These are phyloP conservation scores for Lethrus apterus DNA, from an alignment of 1,140 invertebrate species.

Conservation along the genomic window DNA sequence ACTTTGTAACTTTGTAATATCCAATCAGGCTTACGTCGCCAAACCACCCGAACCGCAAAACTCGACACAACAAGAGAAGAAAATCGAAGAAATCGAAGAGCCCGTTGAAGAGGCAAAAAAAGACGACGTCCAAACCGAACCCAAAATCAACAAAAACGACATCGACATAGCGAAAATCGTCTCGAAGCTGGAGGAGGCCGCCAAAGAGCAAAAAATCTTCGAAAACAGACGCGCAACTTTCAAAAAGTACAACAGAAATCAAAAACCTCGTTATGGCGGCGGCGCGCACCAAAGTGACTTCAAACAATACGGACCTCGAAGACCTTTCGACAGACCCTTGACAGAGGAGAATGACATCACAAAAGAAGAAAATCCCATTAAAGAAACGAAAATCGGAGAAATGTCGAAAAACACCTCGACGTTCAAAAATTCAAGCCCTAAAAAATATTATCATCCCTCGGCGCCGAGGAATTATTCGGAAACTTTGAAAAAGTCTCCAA, in stretches of 20 bases:
- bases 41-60: constrained; percentile 5
- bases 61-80: constrained; percentile 13
- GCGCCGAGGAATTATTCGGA: constrained; percentile 20
- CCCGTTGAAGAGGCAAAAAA: constrained; percentile 13
- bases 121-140: neutral
- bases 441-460: neutral
- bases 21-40: constrained; percentile 12
- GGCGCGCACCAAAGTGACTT: neutral
- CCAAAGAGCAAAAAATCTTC: constrained; percentile 29
- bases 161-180: constrained; percentile 40
- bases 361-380: constrained; percentile 6
- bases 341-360: constrained; percentile 1
- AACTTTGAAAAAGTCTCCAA: constrained; percentile 17
- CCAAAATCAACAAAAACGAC: constrained; percentile 12
- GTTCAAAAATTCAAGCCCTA: neutral
- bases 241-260: constrained; percentile 2
- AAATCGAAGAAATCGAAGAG: neutral
- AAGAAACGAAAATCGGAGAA: constrained; percentile 1
- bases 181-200: constrained; percentile 38
- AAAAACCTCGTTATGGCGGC: neutral
- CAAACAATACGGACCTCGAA: neutral
- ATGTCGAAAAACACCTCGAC: neutral
- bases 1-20: constrained; percentile 17
- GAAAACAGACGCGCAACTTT: constrained; percentile 1
- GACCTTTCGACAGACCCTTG: neutral